Percentiles rank a stretch among this genome's conserved stretches.
Evolutionary conservation across 2,888 invertebrate genomes (phyloP).

Genomic region (Ectemnius lituratus): DNA sequence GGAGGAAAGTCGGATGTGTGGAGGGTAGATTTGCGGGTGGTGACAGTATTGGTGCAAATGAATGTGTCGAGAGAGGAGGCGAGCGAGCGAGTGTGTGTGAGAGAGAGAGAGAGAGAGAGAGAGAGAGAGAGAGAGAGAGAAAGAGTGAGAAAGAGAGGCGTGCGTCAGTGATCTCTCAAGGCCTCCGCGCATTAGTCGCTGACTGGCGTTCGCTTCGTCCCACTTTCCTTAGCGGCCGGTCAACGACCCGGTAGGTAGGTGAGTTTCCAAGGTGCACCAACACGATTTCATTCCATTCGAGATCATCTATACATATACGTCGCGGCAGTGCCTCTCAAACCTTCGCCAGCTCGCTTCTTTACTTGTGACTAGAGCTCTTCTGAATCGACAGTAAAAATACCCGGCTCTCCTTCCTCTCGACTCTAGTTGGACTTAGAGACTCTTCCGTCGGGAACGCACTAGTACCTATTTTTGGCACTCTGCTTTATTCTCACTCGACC

Average conservation of each 20-base stretch:
- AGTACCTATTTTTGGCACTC: too few relatives aligned
- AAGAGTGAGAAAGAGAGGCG: constrained; percentile 52
- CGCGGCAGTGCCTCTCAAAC: constrained; percentile 38
- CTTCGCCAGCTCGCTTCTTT: background rate
- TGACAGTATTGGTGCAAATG: too few relatives aligned
- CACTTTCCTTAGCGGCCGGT: constrained; percentile 77
- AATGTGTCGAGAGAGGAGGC: too few relatives aligned
- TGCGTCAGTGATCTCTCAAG: constrained; percentile 76
- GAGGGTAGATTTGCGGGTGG: too few relatives aligned
- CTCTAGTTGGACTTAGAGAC: too few relatives aligned
- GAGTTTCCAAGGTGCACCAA: constrained; percentile 74
- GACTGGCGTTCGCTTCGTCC: constrained; percentile 74
- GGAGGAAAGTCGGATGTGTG: too few relatives aligned
- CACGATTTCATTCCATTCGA: constrained; percentile 52
- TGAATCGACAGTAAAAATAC: too few relatives aligned
- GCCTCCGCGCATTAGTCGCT: constrained; percentile 74
- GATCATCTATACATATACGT: constrained; percentile 15
- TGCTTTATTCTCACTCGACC: too few relatives aligned
- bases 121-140: background rate
- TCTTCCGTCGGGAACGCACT: too few relatives aligned
- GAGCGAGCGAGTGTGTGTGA: background rate
- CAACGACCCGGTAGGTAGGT: constrained; percentile 74
- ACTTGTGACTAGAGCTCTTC: background rate
- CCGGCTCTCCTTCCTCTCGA: too few relatives aligned
- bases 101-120: background rate